Evolutionary conservation across 2,888 invertebrate species (phyloP), one percentile per base, ranked within the genome.

Genomic region (Brachylomia viminalis): DNA sequence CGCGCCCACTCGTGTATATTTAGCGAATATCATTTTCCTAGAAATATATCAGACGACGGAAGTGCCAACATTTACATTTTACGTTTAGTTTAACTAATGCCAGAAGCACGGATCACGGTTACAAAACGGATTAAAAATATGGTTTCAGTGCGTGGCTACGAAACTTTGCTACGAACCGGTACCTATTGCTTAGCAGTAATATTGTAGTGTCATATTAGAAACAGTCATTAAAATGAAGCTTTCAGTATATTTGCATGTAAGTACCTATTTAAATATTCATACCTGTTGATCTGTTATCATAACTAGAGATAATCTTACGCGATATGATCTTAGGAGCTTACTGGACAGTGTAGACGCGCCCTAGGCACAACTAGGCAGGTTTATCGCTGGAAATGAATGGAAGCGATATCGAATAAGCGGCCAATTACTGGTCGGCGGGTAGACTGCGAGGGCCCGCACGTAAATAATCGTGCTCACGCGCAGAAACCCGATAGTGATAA

Each of bases 321-420:
- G 90, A 91, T 91, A 90, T 92, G 89, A 90, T 90, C 88, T 88
- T 86, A 86, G 86, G 88, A 91, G 92, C 91, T 92, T 88, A 91
- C 87, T 85, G 90, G 89, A 81, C 86, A 88, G 86, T 91, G 86
- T 85, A 90, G 89, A 86, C 87, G 89, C 84, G 92, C 91, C 91
- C 85, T 86, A 86, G 90, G 92, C 90, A 84, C 66, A 74, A 86
- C 89, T 87, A 86, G 92, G 92, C 92, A 91, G 91, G 92, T 93
- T 95, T 95, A 95, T 95, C 95, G 91, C 90, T 91, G 90, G 92
- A 94, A 94, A 95, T 96, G 95, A 95, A 95, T 95, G 95, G 95
- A 94, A 90, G 93, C 92, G 94, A 95, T 95, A 95, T 92, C 93
- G 93, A 93, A 94, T 94, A 94, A 94, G 93, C 93, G 94, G 93